These are phyloP conservation scores for Toxotes lorentzi DNA, from an alignment of 2,797 vertebrate genomes.

Conservation along the genomic window DNA sequence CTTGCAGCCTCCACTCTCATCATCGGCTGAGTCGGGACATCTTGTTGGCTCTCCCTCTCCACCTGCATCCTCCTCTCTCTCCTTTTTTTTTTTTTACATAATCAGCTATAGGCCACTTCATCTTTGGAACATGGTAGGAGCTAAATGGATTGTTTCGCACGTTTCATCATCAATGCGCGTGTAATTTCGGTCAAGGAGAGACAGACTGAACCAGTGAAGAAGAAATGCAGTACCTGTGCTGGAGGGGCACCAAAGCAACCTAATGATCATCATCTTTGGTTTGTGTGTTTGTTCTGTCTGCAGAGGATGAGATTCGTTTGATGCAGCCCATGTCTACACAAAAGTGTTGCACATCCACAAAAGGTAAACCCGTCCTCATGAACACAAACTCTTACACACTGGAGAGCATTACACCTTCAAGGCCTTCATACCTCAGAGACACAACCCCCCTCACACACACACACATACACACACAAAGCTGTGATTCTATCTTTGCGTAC, in stretches of 20 bases:
- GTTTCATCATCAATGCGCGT: too few species aligned
- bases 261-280: background rate
- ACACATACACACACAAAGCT: too few species aligned
- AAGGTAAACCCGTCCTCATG: slow-evolving; percentile 18
- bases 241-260: too few species aligned
- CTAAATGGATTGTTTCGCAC: background rate
- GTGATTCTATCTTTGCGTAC: too few species aligned
- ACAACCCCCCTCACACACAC: background rate
- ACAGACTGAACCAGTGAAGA: too few species aligned
- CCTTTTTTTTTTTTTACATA: too few species aligned
- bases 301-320: slow-evolving; percentile 20
- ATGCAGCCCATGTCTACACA: slow-evolving; percentile 2
- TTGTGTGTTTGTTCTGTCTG: slow-evolving; percentile 6
- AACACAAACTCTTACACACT: background rate
- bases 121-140: background rate
- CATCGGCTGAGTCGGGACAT: background rate
- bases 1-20: too few species aligned
- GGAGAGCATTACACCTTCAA: slow-evolving; percentile 21
- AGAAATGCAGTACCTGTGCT: too few species aligned
- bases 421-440: slow-evolving; percentile 2
- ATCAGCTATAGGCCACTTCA: background rate
- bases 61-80: background rate
- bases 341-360: slow-evolving; percentile 10
- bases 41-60: background rate
- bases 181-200: too few species aligned